Evolutionary conservation across 2,888 invertebrate species (phyloP).

Genomic region (Fabriciana adippe): DNA sequence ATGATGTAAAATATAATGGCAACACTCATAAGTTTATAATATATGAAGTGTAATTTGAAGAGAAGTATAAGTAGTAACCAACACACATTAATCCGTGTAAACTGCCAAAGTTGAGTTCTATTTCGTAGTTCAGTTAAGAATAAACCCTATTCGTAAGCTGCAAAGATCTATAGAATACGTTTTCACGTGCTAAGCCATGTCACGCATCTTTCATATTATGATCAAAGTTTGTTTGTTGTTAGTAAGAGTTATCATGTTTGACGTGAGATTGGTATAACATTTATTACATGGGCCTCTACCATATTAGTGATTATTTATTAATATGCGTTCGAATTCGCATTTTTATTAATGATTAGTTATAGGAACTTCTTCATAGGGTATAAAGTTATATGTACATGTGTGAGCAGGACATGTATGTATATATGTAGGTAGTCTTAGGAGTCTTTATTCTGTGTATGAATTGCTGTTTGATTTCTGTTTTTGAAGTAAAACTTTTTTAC

Average conservation of each 20-base stretch:
- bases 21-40: not conserved
- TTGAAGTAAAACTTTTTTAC: too few species aligned
- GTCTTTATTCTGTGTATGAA: too few species aligned
- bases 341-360: too few species aligned
- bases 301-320: too few species aligned
- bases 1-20: not conserved
- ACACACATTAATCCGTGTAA: slow-evolving; percentile 43
- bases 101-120: slow-evolving; percentile 44
- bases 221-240: slow-evolving; percentile 52
- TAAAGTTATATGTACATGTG: too few species aligned
- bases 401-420: too few species aligned
- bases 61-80: slow-evolving; percentile 34
- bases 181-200: slow-evolving; percentile 1
- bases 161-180: slow-evolving; percentile 10
- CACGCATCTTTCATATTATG: slow-evolving; percentile 45
- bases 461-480: too few species aligned
- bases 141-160: slow-evolving; percentile 5
- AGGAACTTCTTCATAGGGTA: too few species aligned
- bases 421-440: too few species aligned
- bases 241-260: slow-evolving; percentile 31
- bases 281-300: not conserved
- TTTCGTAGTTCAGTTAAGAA: not conserved
- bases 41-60: slow-evolving; percentile 21
- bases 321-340: too few species aligned
- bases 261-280: slow-evolving; percentile 11